A percentile compares a stretch with the other conserved stretches of the same genome.
Evolutionary conservation across 2,797 vertebrate genomes (phyloP).

Genomic region (Babyrousa celebensis): DNA sequence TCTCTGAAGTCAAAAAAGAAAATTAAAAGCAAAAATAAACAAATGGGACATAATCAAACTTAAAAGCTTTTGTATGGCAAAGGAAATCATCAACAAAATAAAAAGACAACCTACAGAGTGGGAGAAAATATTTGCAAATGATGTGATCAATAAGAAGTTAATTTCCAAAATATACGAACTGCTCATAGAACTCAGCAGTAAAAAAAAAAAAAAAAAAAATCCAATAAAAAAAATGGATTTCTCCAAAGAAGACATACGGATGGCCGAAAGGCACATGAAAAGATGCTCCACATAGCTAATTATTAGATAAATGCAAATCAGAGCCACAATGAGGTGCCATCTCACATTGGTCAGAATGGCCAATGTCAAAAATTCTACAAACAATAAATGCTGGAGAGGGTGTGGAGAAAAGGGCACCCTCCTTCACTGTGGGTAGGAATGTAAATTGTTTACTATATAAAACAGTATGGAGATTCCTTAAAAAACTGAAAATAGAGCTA

Average conservation of each 20-base stretch:
- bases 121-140: background rate
- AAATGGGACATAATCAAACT: background rate
- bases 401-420: background rate
- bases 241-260: background rate
- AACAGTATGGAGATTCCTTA: background rate
- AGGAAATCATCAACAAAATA: background rate
- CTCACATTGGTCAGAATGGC: background rate
- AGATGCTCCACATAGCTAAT: no score
- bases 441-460: background rate
- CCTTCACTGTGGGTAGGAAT: background rate
- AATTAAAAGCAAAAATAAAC: background rate
- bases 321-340: background rate
- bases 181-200: background rate
- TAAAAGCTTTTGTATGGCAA: background rate
- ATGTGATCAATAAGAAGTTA: background rate
- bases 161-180: background rate
- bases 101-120: background rate
- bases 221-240: background rate
- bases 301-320: background rate
- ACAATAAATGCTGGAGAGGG: background rate
- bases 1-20: background rate
- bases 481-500: background rate
- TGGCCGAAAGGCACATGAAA: background rate
- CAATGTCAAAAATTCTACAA: background rate
- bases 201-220: background rate